Evolutionary conservation across 1,140 invertebrate genomes (phyloP).

Genomic region (Macrosteles quadrilineatus): DNA sequence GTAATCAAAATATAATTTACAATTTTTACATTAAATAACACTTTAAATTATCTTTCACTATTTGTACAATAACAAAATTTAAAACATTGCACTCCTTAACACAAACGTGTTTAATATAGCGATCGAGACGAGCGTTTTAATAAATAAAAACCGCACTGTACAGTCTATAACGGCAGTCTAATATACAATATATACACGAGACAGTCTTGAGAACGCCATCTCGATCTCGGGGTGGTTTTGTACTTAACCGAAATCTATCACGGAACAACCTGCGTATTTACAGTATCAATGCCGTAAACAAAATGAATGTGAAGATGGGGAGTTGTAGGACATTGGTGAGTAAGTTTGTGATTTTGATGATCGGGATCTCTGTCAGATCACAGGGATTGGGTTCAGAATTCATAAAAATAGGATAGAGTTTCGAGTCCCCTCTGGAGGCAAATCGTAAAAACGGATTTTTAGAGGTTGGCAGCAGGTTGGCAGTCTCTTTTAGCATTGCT

Average conservation of each 20-base stretch:
- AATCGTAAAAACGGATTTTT: too few species aligned
- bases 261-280: constrained; percentile 3
- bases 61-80: constrained; percentile 23
- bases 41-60: constrained; percentile 12
- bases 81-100: constrained; percentile 25
- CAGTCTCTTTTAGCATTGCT: too few species aligned
- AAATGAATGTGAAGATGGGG: too few species aligned
- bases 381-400: too few species aligned
- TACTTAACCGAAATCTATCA: constrained; percentile 27
- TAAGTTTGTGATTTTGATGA: too few species aligned
- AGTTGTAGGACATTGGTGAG: too few species aligned
- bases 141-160: constrained; percentile 14
- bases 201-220: not conserved
- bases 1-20: constrained; percentile 20
- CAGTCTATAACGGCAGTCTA: not conserved
- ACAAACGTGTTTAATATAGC: not conserved
- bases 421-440: too few species aligned
- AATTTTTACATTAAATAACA: constrained; percentile 28
- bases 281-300: not conserved
- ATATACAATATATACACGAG: not conserved
- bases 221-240: not conserved
- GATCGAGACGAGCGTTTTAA: constrained; percentile 9
- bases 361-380: too few species aligned
- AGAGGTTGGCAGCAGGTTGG: too few species aligned
- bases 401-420: too few species aligned